Evolutionary conservation across 2,797 vertebrate species (phyloP).

Genomic region (Lepilemur ruficaudatus): DNA sequence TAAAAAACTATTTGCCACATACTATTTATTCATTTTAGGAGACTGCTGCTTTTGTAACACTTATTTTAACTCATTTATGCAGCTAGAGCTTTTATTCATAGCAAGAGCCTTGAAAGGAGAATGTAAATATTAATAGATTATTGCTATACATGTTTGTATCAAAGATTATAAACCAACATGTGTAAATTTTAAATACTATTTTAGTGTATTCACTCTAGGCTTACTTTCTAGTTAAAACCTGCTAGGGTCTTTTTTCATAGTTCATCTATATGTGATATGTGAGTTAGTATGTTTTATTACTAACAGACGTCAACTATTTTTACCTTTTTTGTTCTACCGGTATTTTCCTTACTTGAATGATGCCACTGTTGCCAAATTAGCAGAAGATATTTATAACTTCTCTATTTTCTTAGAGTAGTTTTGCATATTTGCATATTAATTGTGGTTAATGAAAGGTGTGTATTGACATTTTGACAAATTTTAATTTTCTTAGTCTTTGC

Average conservation of each 20-base stretch:
- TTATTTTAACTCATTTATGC: not conserved
- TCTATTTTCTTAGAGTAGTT: not conserved
- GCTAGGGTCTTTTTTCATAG: not conserved
- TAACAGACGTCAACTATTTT: not conserved
- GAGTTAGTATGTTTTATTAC: not conserved
- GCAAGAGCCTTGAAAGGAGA: not conserved
- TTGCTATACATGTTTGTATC: not conserved
- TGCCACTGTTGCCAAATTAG: not conserved
- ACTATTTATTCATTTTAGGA: constrained; percentile 4
- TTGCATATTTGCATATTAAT: not conserved
- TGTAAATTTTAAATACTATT: not conserved
- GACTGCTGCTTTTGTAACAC: not conserved
- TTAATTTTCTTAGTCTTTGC: not conserved
- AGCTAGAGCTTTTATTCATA: constrained; percentile 2
- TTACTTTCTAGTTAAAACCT: not conserved
- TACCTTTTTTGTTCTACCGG: not conserved
- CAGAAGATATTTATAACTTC: not conserved
- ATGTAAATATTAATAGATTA: constrained; percentile 1
- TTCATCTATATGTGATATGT: not conserved
- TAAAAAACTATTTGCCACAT: not conserved
- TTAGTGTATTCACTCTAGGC: not conserved
- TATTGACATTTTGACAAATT: not conserved
- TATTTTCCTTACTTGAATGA: constrained; percentile 6
- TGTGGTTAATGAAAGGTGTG: not conserved
- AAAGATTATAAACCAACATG: not conserved